Conservation (phyloP, 2,888 invertebrate species). For the Pristionchus mayeri region DNA sequence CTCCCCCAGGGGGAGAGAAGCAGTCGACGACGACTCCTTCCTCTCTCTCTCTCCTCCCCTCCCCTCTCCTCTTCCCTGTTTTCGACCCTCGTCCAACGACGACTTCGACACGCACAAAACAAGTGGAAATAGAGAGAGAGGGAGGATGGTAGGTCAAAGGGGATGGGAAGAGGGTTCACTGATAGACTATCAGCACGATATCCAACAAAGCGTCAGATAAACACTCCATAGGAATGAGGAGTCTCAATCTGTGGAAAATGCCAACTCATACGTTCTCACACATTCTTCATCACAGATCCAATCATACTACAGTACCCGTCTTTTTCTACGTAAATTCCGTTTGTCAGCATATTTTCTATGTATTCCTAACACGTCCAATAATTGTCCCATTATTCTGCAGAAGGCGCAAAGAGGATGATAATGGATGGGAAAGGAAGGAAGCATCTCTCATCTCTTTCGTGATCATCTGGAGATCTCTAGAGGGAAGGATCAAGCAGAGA, state of each 20-base stretch:
- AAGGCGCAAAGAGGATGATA: not conserved
- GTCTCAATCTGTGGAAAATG: no score
- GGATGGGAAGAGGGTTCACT: not conserved
- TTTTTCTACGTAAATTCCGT: no score
- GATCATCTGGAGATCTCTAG: not conserved
- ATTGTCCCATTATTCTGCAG: no score
- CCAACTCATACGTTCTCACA: no score
- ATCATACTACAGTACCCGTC: no score
- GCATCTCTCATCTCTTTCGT: not conserved
- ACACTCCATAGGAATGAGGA: no score
- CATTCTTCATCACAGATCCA: no score
- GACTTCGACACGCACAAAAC: constrained; percentile 33
- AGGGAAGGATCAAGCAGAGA: no score
- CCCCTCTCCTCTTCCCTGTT: not conserved
- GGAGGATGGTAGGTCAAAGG: not conserved
- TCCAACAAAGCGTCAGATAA: not conserved
- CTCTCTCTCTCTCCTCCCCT: not conserved
- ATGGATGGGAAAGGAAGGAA: not conserved
- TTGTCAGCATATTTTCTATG: no score
- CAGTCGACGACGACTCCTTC: not conserved
- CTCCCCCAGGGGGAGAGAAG: constrained; percentile 15
- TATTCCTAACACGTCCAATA: no score
- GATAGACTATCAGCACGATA: no score
- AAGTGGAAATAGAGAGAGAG: constrained; percentile 17
- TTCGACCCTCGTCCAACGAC: constrained; percentile 24